Evolutionary conservation across 2,888 invertebrate genomes (phyloP), one percentile per base, ranked within the genome.

Genomic region (Tetranychus truncatus): DNA sequence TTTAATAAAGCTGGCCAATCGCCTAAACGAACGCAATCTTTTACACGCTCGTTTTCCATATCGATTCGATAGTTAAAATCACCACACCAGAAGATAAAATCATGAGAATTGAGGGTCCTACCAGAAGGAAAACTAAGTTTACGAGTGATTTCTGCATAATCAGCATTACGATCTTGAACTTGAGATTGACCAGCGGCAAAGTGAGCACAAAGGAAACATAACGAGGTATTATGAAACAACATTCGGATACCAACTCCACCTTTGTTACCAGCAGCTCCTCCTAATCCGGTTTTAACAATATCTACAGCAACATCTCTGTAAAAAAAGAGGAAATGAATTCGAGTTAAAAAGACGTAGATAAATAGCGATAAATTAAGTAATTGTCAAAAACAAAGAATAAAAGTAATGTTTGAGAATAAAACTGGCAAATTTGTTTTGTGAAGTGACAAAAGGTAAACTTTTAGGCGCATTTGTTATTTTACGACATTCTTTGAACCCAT

Each of bases 151-250:
- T 97, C 96, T 44, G 91, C 89, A 82, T 92, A 99, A 84, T 99
- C 97, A 8, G 92, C 92, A 84, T 99, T 99, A 76, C 99, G 86
- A 82, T 99, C 97, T 77, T 86, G 86, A 18, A 94, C 90, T 85
- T 99, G 95, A 1, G 92, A 92, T 82, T 99, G 99, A 0, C 99
- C 99, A 74, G 99, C 99, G 77, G 99, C 96, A 84, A 99, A 95
- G 85, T 99, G 99, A 55, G 96, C 94, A 83, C 97, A 97, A 7
- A 99, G 91, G 84, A 99, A 99, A 82, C 95, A 96, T 79, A 99
- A 84, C 0, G 96, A 95, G 1, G 95, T 92, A 73, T 92, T 92
- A 82, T 95, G 89, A 74, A 95, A 86, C 0, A 93, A 90, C 82
- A 96, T 89, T 75, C 96, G 87, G 80, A 97, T 92, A 8, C 92